Evolutionary conservation across 2,797 vertebrate genomes (phyloP), one percentile per base, ranked within the genome.

Genomic region (Geotrypetes seraphini): DNA sequence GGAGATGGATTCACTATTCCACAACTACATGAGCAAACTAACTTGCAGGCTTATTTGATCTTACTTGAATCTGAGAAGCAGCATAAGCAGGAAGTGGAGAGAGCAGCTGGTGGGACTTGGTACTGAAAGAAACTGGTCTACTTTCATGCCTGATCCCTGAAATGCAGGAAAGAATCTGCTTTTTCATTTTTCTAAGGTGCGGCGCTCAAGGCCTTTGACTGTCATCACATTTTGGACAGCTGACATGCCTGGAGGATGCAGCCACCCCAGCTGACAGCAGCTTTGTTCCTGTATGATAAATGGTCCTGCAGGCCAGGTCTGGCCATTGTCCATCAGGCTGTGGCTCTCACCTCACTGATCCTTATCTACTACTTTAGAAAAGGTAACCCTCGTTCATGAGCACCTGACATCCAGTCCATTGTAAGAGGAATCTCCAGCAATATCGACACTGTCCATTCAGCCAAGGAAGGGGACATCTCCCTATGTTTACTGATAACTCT

Each of bases 271-370:
- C 43, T 90, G 90, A 91, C 89, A 88, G 5, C 42, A 64, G 68
- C 75, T 90, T 96, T 95, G 87, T 93, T 76, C 51, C 32, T 7
- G 36, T 26, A 45, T 93, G 90, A 96, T 76, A 69, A 85, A 96
- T 92, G 78, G 55, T 75, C 79, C 72, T 60, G 47, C 18, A 69
- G 69, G 62, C 73, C 33, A 42, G 59, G 74, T 52, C 65, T 47
- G 6, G 22, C 57, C 73, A 83, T 83, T 86, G 84, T 86, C 71
- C 63, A 25, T 49, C 11, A 32, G 21, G 41, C 49, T 55, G 39
- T 63, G 60, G 61, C 49, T 41, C 32, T 56, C 51, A 42, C 66
- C 60, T 50, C 50, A 35, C 49, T 62, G 85, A 88, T 89, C 68
- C 22, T 83, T 88, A 92, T 92, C 87, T 73, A 44, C 34, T 50